Conservation (phyloP, 2,888 invertebrate species). For the Chrysotoxum bicinctum region DNA sequence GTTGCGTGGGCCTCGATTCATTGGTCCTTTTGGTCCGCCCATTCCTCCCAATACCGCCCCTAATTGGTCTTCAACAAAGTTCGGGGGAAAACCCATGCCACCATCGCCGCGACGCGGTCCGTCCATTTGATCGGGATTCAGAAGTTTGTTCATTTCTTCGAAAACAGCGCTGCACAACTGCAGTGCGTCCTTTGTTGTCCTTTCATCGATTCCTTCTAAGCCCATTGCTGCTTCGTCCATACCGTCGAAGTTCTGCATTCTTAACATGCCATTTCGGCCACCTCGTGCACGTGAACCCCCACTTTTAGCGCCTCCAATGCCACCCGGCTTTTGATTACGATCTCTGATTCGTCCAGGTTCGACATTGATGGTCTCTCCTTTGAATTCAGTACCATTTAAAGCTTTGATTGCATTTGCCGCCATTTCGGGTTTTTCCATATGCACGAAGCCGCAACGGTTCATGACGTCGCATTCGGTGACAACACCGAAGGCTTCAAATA, state of each 20-base stretch:
- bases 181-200: constrained; percentile 58
- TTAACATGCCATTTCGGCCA: constrained; percentile 15
- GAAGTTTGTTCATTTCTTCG: constrained; percentile 63
- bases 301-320: constrained; percentile 35
- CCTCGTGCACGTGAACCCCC: constrained; percentile 46
- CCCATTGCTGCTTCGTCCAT: constrained; percentile 25
- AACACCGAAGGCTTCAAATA: constrained; percentile 93
- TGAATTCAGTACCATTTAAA: constrained; percentile 90
- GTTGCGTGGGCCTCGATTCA: constrained; percentile 27
- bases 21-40: constrained; percentile 22
- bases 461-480: constrained; percentile 97
- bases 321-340: constrained; percentile 42
- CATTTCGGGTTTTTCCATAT: constrained; percentile 92
- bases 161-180: constrained; percentile 69
- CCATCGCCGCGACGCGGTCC: constrained; percentile 48
- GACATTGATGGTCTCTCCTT: constrained; percentile 92
- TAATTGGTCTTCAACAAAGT: constrained; percentile 38
- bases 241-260: background rate
- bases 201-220: constrained; percentile 54
- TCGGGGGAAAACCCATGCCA: constrained; percentile 43
- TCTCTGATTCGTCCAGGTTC: constrained; percentile 91
- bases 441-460: constrained; percentile 96
- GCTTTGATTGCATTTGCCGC: constrained; percentile 91
- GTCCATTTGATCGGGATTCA: constrained; percentile 32
- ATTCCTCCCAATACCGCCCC: background rate